Evolutionary conservation across 2,888 invertebrate species (phyloP), one percentile per base, ranked within the genome.

Genomic region (Holacanthella duospinosa): DNA sequence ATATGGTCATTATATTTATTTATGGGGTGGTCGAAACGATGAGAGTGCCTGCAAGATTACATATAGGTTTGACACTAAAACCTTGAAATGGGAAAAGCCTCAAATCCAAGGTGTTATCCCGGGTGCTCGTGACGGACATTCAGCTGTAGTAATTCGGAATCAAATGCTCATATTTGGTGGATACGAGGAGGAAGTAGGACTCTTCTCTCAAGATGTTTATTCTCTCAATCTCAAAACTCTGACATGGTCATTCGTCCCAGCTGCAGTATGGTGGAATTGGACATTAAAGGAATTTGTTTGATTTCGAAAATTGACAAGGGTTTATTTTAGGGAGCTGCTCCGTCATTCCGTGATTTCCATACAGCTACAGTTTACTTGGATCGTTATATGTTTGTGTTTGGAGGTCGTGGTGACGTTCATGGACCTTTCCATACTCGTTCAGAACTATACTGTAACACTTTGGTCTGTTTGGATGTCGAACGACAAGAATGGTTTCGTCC

Each of bases 11-110:
- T 86, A 85, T 77, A 85, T 89, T 19, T 91, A 87, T 75, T 83
- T 95, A 74, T 95, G 93, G 92, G 94, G 95, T 59, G 94, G 94
- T 1, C 82, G 93, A 68, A 93, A 93, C 77, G 93, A 94, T 77
- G 83, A 83, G 71, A 83, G 84, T 29, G 86, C 90, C 4, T 92
- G 90, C 78, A 87, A 88, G 74, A 83, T 82, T 27, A 80, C 95
- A 0, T 91, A 86, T 75, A 85, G 87, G 74, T 94, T 89, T 76
- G 85, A 93, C 77, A 86, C 88, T 28, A 65, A 29, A 58, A 84
- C 80, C 62, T 78, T 84, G 43, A 80, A 81, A 74, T 89, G 89
- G 88, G 82, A 81, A 24, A 81, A 82, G 1, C 86, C 86, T 12
- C 68, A 76, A 54, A 85, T 86, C 0, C 79, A 80, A 1, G 93